A percentile compares a stretch with the other conserved stretches of the same genome.
Evolutionary conservation across 2,113 vertebrate genomes (phyloP).

Genomic region (Anthoscopus minutus): DNA sequence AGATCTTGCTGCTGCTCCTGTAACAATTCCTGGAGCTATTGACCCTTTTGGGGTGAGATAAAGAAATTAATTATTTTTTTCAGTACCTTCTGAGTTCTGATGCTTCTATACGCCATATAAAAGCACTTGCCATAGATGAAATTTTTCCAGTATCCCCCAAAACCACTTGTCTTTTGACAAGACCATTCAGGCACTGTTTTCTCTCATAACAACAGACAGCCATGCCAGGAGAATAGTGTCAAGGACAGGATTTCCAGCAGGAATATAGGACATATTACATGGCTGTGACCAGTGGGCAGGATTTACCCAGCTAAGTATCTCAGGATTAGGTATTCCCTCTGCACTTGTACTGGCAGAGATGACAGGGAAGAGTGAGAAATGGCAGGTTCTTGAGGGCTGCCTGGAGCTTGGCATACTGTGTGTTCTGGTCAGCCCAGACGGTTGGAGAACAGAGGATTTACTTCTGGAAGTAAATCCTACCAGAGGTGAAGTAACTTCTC

Average conservation of each 20-base stretch:
- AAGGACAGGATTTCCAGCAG: neutral
- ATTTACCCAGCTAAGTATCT: neutral
- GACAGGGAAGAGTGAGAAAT: neutral
- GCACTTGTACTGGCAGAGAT: neutral
- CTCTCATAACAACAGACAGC: neutral
- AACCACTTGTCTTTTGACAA: neutral
- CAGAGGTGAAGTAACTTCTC: neutral
- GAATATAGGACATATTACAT: neutral
- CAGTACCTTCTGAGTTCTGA: neutral
- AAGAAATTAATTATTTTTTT: neutral
- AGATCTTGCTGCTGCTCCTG: neutral
- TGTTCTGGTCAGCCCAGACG: neutral
- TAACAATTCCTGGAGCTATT: neutral
- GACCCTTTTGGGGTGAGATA: neutral
- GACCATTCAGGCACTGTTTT: neutral
- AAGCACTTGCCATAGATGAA: neutral
- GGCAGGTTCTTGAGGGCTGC: neutral
- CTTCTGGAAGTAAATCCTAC: neutral
- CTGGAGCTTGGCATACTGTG: neutral
- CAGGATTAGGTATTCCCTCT: neutral
- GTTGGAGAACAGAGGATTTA: neutral
- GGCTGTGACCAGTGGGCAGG: neutral
- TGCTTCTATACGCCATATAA: rapidly evolving
- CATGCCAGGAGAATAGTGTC: neutral
- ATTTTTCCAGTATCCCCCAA: neutral